A percentile compares a stretch with the other conserved stretches of the same genome.
These are phyloP conservation scores for Ptychoptera contaminata DNA, from an alignment of 2,888 invertebrate species.

Conservation along the genomic window DNA sequence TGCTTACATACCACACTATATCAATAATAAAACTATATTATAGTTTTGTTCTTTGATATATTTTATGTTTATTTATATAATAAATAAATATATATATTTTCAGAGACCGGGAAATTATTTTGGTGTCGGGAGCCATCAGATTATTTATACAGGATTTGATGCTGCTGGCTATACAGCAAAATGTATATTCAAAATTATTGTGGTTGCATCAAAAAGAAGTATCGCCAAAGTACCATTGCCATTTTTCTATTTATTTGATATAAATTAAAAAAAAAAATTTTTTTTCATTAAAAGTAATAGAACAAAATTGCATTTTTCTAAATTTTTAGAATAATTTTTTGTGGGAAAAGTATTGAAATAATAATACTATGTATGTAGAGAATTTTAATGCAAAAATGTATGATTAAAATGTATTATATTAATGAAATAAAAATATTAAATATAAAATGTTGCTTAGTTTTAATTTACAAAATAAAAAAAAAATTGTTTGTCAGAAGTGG, in stretches of 20 bases:
- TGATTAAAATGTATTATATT: background rate
- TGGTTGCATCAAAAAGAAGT: constrained; percentile 11
- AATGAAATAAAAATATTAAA: no score
- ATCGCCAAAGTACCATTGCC: constrained; percentile 10
- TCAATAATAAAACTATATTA: no score
- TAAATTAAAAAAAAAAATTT: background rate
- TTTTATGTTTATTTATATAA: no score
- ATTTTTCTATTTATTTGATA: constrained; percentile 10
- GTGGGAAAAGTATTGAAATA: background rate
- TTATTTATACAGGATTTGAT: constrained; percentile 34
- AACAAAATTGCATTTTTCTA: background rate
- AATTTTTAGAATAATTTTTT: background rate
- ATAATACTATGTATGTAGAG: background rate
- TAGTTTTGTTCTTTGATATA: no score
- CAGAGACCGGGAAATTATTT: constrained; percentile 32
- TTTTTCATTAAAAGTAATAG: background rate
- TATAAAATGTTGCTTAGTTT: background rate
- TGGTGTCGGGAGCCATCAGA: constrained; percentile 30
- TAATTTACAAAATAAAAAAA: no score
- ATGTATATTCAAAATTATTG: constrained; percentile 28
- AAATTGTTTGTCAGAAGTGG: background rate
- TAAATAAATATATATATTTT: constrained; percentile 11
- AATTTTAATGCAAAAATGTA: background rate
- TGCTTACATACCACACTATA: no score
- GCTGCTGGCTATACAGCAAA: constrained; percentile 32